A percentile compares a stretch with the other conserved stretches of the same genome.
These are phyloP conservation scores for Carassius carassius DNA, from an alignment of 2,113 vertebrate species.

Conservation along the genomic window DNA sequence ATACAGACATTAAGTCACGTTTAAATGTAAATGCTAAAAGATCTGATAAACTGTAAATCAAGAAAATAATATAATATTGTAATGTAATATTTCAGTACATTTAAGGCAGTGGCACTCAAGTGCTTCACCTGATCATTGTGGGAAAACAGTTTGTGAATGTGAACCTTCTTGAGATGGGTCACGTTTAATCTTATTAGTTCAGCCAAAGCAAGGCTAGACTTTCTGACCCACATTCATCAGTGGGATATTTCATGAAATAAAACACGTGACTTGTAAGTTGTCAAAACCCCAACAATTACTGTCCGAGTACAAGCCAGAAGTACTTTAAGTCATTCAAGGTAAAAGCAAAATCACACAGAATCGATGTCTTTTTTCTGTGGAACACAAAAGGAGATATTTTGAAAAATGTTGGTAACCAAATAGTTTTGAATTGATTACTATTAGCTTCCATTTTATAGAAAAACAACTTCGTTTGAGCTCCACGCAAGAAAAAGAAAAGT, in stretches of 20 bases:
- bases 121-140: slow-evolving; percentile 53
- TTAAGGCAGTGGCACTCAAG: slow-evolving; percentile 35
- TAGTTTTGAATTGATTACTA: no score
- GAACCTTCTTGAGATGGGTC: slow-evolving; percentile 25
- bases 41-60: neutral
- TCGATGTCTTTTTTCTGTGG: neutral
- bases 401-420: neutral
- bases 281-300: neutral
- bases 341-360: neutral
- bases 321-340: neutral
- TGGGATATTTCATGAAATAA: neutral
- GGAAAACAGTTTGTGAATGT: slow-evolving; percentile 43
- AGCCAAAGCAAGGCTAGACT: slow-evolving; percentile 54
- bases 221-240: slow-evolving; percentile 60
- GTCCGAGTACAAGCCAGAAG: neutral
- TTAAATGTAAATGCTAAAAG: neutral
- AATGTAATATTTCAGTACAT: neutral
- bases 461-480: neutral
- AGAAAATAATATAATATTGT: no score
- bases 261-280: neutral
- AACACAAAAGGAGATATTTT: neutral
- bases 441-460: no score
- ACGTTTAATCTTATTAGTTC: slow-evolving; percentile 63
- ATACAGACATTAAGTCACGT: neutral
- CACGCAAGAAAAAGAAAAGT: neutral